Base-by-base conservation (phyloP, 2,797 vertebrate species). In the Phalanger gymnotis region DNA sequence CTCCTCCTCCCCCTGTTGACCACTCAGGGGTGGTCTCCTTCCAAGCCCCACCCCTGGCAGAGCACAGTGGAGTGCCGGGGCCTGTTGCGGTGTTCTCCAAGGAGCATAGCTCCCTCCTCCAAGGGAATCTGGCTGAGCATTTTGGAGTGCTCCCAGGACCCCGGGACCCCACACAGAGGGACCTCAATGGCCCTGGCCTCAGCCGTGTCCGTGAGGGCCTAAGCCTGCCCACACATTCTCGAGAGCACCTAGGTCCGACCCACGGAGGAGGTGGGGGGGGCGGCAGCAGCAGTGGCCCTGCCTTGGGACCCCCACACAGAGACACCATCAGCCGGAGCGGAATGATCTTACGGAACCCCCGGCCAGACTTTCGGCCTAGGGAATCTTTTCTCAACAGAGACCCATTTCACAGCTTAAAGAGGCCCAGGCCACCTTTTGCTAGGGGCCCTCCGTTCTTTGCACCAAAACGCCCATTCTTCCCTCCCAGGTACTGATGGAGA, bases 381-480 rank as follows among this genome's bases (percentile, higher is more conserved):
- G 99, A 99, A 94, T 98, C 98, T 94, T 98, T 99, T 87, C 98
- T 98, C 1, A 96, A 96, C 98, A 98, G 98, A 96, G 99, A 99
- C 96, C 98, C 98, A 90, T 99, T 98, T 97, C 98, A 98, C 96
- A 99, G 98, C 95, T 98, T 99, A 95, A 99, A 99, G 97, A 98
- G 99, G 47, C 98, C 99, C 2, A 99, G 99, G 94, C 99, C 99
- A 92, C 99, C 99, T 1, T 99, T 99, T 5, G 93, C 98, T 96
- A 98, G 99, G 2, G 98, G 98, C 1, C 96, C 99, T 73, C 99
- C 99, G 5, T 99, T 99, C 98, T 99, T 99, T 56, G 97, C 99
- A 92, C 99, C 99, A 31, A 99, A 99, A 98, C 99, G 99, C 98
- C 99, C 99, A 54, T 99, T 99, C 98, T 98, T 99, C 47, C 99